phyloP scores from a whole-genome alignment of 1,140 invertebrate genomes.

The Drosophila dunni region DNA sequence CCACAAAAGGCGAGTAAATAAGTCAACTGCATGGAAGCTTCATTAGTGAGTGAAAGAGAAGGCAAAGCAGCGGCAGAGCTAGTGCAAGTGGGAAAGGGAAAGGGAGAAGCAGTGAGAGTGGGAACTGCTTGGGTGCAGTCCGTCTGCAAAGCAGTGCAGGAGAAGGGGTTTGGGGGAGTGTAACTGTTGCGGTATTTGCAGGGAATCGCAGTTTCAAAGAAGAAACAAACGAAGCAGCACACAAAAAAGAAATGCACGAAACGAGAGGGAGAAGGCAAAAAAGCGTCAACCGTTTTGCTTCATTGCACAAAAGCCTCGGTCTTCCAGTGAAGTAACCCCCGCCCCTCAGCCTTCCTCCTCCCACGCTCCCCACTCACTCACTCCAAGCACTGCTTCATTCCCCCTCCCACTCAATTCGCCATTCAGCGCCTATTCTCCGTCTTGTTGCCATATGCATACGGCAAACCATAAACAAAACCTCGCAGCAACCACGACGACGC shows the following conservation, averaged over 20 bases:
- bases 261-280: not conserved
- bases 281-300: constrained; percentile 64
- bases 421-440: not conserved
- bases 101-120: not conserved
- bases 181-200: constrained; percentile 2
- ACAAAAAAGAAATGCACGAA: constrained; percentile 3
- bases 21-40: constrained; percentile 30
- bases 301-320: constrained; percentile 66
- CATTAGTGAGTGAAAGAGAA: constrained; percentile 10
- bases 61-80: no score
- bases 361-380: not conserved
- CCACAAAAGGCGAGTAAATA: constrained; percentile 27
- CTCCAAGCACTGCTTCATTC: not conserved
- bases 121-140: constrained; percentile 30
- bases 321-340: constrained; percentile 25
- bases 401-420: not conserved
- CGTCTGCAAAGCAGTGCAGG: not conserved
- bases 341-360: not conserved
- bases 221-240: constrained; percentile 45
- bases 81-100: not conserved
- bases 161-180: not conserved
- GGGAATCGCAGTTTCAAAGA: constrained; percentile 34
- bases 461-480: constrained; percentile 34
- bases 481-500: constrained; percentile 28
- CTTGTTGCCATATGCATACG: constrained; percentile 1